Base-by-base conservation (phyloP, 2,113 vertebrate genomes). In the Synchiropus splendidus region DNA sequence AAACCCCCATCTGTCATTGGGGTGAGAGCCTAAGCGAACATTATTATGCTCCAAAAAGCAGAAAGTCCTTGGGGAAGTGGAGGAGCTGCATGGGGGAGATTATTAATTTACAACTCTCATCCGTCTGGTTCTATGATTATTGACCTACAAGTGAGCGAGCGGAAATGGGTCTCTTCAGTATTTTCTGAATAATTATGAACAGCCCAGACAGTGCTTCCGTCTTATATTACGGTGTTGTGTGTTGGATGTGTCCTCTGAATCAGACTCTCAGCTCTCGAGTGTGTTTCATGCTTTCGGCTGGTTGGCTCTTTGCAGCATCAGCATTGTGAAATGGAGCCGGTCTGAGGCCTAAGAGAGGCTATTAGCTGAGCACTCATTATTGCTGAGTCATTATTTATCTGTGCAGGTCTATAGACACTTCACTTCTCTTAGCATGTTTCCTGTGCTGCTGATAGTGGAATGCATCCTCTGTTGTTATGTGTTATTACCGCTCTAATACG, bases 31-130 rank as follows among this genome's bases (percentile, higher is more conserved):
- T 40, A 63, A 32, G 39, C 42, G 46, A 31, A 12, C 46, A 57
- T 67, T 59, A 58, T 70, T 61, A 67, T 63, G 66, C 75, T 72
- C 64, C 64, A 74, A 54, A 70, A 74, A 78, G 59, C 59, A 61
- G 45, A 21, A 54, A 39, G 45, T 51, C 61, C 51, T 27, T 4
- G 11, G 65, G 67, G 61, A 17, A 36, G 48, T 48, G 27, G 18
- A 36, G 30, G 54, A 31, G 34, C 32, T 14, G 31, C 56, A 49
- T 32, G 27, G 17, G 39, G 30, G 39, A 45, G 32, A 59, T 68
- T 65, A 73, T 72, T 78, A 48, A 78, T 79, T 75, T 61, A 78
- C 43, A 58, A 33, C 32, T 37, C 54, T 42, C 9, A 42, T 27
- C 21, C 4, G 21, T 37, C 11, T 39, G 39, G 12, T 34, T 58